Evolutionary conservation across 2,113 vertebrate genomes (phyloP).

Genomic region (Peromyscus maniculatus): DNA sequence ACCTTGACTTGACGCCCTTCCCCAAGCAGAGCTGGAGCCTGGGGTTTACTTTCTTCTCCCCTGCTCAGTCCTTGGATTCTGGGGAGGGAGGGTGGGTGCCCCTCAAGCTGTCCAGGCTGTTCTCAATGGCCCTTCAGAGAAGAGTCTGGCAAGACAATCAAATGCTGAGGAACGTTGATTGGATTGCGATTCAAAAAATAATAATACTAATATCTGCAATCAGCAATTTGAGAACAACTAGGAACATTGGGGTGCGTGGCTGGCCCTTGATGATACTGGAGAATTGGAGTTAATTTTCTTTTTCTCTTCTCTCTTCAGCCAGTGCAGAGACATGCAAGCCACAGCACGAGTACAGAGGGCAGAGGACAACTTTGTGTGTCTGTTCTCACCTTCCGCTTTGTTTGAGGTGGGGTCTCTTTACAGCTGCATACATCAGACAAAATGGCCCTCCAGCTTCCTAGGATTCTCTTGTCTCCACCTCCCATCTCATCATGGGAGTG

Average conservation of each 20-base stretch:
- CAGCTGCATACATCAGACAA: background rate
- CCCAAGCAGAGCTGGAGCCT: background rate
- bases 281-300: background rate
- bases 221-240: background rate
- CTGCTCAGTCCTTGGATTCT: background rate
- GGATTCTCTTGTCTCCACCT: background rate
- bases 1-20: background rate
- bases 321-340: background rate
- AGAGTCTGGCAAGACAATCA: background rate
- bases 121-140: background rate
- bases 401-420: background rate
- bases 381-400: background rate
- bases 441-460: background rate
- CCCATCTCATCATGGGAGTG: too few species aligned
- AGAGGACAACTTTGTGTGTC: background rate
- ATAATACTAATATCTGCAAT: background rate
- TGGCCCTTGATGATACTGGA: background rate
- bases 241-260: background rate
- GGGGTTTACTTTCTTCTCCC: background rate
- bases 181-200: background rate
- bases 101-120: background rate
- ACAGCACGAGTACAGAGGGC: background rate
- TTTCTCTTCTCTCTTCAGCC: background rate
- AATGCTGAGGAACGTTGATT: background rate
- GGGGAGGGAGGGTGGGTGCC: rapidly evolving